Evolutionary conservation across 2,888 invertebrate genomes (phyloP).

Genomic region (Nephrotoma guestfalica): DNA sequence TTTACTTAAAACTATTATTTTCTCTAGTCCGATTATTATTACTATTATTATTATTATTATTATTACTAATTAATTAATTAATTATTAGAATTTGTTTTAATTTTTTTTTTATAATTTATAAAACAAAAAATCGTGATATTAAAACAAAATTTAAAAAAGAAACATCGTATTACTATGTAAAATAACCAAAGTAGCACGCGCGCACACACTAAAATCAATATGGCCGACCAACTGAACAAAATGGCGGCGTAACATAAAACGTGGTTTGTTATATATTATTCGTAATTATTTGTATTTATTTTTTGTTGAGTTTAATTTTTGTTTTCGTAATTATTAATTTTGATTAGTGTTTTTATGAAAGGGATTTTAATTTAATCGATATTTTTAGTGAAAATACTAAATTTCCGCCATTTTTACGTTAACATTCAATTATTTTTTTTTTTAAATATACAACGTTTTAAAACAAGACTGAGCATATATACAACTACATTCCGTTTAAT

Average conservation of each 20-base stretch:
- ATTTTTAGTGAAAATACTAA: neutral
- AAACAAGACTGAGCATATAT: neutral
- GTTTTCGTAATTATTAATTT: neutral
- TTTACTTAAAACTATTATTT: conserved; percentile 6
- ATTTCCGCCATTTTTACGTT: neutral
- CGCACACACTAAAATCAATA: neutral
- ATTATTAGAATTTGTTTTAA: neutral
- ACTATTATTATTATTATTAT: neutral
- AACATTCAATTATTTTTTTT: neutral
- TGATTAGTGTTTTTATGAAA: neutral
- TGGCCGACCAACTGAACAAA: neutral
- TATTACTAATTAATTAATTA: neutral
- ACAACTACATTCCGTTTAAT: neutral
- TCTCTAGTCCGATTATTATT: neutral
- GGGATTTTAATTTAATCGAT: neutral
- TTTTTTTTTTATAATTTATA: neutral
- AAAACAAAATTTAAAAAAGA: neutral
- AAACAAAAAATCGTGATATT: neutral
- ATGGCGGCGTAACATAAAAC: neutral
- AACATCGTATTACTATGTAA: neutral
- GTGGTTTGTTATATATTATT: neutral
- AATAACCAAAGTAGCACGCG: neutral
- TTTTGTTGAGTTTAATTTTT: neutral
- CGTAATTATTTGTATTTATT: neutral
- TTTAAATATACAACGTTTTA: neutral